Percentiles rank a stretch among this genome's conserved stretches.
Evolutionary conservation across 2,797 vertebrate species (phyloP).

Genomic region (Manis javanica): DNA sequence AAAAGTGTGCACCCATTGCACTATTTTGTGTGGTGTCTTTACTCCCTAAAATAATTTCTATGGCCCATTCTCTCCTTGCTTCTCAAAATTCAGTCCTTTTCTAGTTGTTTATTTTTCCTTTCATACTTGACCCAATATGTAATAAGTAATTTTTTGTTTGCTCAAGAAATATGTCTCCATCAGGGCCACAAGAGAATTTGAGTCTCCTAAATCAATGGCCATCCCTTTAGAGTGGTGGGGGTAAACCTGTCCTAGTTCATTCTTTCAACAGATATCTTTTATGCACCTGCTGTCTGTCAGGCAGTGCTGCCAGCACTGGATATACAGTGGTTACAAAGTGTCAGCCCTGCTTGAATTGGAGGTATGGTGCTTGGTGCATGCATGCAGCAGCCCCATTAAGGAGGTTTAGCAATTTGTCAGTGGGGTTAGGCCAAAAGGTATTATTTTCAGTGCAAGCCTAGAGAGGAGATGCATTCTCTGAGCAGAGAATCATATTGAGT

Average conservation of each 20-base stretch:
- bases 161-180: neutral
- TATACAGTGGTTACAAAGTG: neutral
- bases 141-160: neutral
- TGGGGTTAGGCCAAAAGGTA: neutral
- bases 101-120: neutral
- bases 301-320: neutral
- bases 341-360: neutral
- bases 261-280: neutral
- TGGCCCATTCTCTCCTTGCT: neutral
- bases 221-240: neutral
- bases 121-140: neutral
- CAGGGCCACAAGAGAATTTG: neutral
- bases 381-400: neutral
- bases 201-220: neutral
- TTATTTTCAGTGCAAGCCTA: neutral
- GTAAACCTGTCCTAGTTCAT: neutral
- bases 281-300: neutral
- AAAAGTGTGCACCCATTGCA: neutral
- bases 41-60: neutral
- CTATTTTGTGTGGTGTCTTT: neutral
- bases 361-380: neutral
- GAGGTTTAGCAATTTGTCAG: neutral
- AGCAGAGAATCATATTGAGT: neutral
- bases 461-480: neutral
- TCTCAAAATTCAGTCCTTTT: constrained; percentile 35